A percentile compares a stretch with the other conserved stretches of the same genome.
These are phyloP conservation scores for Pluvianellus socialis DNA, from an alignment of 2,113 vertebrate species.

Conservation along the genomic window DNA sequence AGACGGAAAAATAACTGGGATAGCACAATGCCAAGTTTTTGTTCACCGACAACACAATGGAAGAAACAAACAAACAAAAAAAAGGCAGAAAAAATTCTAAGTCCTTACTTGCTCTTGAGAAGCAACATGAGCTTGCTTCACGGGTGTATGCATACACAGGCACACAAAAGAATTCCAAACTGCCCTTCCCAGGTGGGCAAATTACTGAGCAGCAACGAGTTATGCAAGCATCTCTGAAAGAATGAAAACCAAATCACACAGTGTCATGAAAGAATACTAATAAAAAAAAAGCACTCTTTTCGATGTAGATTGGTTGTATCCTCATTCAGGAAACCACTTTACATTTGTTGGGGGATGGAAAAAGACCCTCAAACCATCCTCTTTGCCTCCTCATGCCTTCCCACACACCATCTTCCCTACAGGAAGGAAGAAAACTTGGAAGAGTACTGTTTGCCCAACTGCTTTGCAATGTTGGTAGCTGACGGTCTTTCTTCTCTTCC, in stretches of 20 bases:
- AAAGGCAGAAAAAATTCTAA: neutral
- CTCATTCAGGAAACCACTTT: neutral
- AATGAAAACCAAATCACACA: neutral
- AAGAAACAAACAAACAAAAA: neutral
- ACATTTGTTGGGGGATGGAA: neutral
- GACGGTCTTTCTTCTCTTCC: neutral
- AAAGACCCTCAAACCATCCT: neutral
- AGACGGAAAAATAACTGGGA: neutral
- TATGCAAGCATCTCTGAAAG: neutral
- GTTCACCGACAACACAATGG: neutral
- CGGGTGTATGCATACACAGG: neutral
- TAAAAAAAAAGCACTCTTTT: neutral
- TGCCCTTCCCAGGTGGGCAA: neutral
- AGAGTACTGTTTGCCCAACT: neutral
- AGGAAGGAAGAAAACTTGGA: neutral
- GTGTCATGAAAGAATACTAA: neutral
- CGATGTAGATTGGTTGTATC: fast-evolving
- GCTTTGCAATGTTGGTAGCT: neutral
- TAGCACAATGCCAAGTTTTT: neutral
- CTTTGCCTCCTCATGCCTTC: neutral
- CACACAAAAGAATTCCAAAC: neutral
- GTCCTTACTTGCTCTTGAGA: neutral
- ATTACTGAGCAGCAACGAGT: neutral
- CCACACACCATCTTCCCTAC: neutral
- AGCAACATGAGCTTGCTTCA: fast-evolving